Conservation (phyloP, 1,140 invertebrate genomes). For the Zaprionus camerounensis region DNA sequence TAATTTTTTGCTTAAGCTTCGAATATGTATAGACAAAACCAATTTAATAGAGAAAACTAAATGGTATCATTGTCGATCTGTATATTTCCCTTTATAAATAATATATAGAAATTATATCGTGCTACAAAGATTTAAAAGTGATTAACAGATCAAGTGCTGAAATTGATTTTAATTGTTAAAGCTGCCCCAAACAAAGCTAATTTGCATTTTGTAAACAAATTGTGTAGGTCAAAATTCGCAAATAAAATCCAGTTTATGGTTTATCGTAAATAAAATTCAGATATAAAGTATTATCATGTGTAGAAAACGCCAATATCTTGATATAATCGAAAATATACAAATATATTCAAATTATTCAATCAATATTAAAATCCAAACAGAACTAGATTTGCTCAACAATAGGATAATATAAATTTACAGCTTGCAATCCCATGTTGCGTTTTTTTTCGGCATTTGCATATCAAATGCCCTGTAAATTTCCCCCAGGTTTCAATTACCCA, state of each 20-base stretch:
- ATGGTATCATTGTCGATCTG: background rate
- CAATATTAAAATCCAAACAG: background rate
- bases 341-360: background rate
- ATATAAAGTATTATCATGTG: background rate
- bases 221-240: too few relatives aligned
- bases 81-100: background rate
- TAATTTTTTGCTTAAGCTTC: background rate
- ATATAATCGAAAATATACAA: background rate
- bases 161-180: too few relatives aligned
- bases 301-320: background rate
- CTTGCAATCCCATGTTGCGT: background rate
- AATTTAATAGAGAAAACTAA: too few relatives aligned
- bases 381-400: background rate
- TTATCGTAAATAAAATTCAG: background rate
- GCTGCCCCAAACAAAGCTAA: too few relatives aligned
- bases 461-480: conserved; percentile 15
- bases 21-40: background rate
- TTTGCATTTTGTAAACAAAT: too few relatives aligned
- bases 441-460: conserved; percentile 12
- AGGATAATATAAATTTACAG: background rate
- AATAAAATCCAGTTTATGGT: too few relatives aligned
- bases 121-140: too few relatives aligned
- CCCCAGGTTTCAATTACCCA: conserved; percentile 18
- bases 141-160: too few relatives aligned
- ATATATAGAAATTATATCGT: background rate